Evolutionary conservation across 2,888 invertebrate species (phyloP).

Genomic region (Scaptomyza reducta): DNA sequence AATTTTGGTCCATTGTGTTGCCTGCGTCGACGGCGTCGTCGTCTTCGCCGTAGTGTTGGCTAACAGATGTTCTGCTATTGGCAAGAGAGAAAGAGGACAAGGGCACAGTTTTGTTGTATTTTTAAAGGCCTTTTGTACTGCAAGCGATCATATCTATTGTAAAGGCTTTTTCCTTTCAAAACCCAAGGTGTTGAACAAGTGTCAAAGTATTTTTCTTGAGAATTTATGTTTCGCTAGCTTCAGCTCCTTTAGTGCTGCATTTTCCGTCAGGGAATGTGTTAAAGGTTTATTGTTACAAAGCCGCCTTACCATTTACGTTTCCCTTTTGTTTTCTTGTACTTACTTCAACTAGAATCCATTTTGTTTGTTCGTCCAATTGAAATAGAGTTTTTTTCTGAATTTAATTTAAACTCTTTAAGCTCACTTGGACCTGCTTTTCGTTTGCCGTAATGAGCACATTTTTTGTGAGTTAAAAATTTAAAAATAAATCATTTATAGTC

Average conservation of each 20-base stretch:
- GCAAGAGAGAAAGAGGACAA: not conserved
- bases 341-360: not conserved
- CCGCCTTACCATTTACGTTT: not conserved
- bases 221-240: not conserved
- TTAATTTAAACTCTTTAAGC: not conserved
- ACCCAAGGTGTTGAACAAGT: conserved; percentile 6
- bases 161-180: conserved; percentile 4
- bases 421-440: not conserved
- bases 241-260: not conserved
- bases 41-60: conserved; percentile 19
- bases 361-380: not conserved
- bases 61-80: conserved; percentile 38
- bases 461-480: not conserved
- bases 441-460: not conserved
- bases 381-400: not conserved
- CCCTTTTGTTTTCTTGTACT: not conserved
- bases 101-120: conserved; percentile 1
- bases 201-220: not conserved
- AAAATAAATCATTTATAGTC: not conserved
- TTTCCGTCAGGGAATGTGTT: not conserved
- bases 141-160: conserved; percentile 5
- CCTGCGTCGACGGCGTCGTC: not conserved
- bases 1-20: conserved; percentile 51
- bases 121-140: conserved; percentile 1
- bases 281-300: not conserved